Conservation (phyloP, 2,888 invertebrate species). For the Dorcus hopei region DNA sequence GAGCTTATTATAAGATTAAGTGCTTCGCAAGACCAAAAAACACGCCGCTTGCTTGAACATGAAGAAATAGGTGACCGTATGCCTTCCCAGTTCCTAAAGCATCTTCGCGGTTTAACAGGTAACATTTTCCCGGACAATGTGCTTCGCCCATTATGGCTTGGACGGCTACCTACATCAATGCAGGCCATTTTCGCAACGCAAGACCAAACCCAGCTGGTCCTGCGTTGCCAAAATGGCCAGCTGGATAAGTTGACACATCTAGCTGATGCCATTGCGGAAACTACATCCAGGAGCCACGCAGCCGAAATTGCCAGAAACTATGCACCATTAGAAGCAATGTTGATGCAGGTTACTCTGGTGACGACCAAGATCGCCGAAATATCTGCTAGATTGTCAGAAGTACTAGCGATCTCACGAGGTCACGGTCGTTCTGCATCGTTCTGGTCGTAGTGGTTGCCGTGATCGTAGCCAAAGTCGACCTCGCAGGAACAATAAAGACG, state of each 20-base stretch:
- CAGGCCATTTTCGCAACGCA: conserved; percentile 11
- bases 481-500: background rate
- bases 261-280: background rate
- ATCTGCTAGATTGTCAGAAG: background rate
- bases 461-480: background rate
- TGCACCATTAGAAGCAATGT: background rate
- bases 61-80: conserved; percentile 18
- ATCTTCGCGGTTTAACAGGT: background rate
- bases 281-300: no score
- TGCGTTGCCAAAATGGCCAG: no score
- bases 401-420: background rate
- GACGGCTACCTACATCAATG: conserved; percentile 9
- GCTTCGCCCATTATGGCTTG: conserved; percentile 12
- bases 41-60: background rate
- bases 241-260: conserved; percentile 2
- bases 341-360: background rate
- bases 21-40: no score
- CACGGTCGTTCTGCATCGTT: background rate
- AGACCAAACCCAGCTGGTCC: background rate
- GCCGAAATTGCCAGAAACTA: background rate
- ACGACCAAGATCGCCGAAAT: background rate
- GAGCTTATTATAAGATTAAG: no score
- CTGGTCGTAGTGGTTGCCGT: background rate
- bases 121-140: background rate
- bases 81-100: conserved; percentile 15